Conservation (phyloP, 2,113 vertebrate species). For the Fulica atra region DNA sequence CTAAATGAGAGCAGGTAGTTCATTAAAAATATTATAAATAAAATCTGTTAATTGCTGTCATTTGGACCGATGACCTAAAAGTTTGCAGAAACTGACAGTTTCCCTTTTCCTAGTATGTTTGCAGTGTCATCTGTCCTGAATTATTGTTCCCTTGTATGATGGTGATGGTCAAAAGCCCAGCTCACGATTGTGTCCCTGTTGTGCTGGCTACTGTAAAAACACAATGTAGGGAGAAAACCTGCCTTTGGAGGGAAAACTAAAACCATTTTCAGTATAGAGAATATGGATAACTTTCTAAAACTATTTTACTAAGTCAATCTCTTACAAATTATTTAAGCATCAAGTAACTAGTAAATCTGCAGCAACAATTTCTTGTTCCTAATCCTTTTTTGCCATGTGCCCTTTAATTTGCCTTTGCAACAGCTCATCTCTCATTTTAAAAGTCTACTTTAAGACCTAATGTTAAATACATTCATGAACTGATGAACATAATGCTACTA, state of each 20-base stretch:
- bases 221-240: not conserved
- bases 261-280: not conserved
- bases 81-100: not conserved
- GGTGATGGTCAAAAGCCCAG: not conserved
- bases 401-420: not conserved
- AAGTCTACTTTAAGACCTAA: not conserved
- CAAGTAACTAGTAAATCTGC: not conserved
- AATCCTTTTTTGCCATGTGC: not conserved
- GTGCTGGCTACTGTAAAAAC: not conserved
- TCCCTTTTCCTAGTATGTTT: not conserved
- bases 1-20: not conserved
- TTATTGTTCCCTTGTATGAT: not conserved
- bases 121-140: not conserved
- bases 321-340: not conserved
- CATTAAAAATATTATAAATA: not conserved
- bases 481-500: not conserved
- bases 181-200: accelerated
- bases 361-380: not conserved
- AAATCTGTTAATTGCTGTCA: not conserved
- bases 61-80: not conserved
- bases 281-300: not conserved
- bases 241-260: not conserved
- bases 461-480: not conserved
- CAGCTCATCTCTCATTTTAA: not conserved
- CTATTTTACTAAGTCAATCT: not conserved